Evolutionary conservation across 2,888 invertebrate species (phyloP).

Genomic region (Amorpha juglandis): DNA sequence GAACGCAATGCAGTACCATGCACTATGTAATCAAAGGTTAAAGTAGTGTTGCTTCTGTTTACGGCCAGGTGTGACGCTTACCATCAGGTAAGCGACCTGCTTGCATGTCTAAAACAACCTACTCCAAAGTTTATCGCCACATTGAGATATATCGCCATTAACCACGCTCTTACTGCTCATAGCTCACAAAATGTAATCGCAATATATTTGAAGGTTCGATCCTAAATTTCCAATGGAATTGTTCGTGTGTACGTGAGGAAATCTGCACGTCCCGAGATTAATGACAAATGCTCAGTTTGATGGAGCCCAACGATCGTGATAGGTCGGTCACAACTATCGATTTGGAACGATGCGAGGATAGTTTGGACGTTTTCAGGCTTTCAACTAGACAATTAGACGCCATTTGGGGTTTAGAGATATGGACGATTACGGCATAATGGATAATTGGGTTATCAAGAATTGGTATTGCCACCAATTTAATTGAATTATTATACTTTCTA

Average conservation of each 20-base stretch:
- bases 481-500: too few relatives aligned
- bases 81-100: too few relatives aligned
- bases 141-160: not conserved
- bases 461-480: too few relatives aligned
- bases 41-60: too few relatives aligned
- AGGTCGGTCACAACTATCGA: conserved; percentile 30
- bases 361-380: conserved; percentile 23
- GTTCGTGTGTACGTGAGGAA: conserved; percentile 37
- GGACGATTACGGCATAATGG: not conserved
- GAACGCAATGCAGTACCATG: too few relatives aligned
- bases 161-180: conserved; percentile 25
- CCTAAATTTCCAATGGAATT: conserved; percentile 38
- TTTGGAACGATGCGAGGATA: conserved; percentile 15
- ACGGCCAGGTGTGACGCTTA: too few relatives aligned
- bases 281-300: conserved; percentile 40
- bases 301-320: conserved; percentile 37
- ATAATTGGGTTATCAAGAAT: too few relatives aligned
- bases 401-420: not conserved
- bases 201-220: conserved; percentile 34
- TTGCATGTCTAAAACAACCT: not conserved
- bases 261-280: conserved; percentile 36
- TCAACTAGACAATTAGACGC: conserved; percentile 21
- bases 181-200: conserved; percentile 17
- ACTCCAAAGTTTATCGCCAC: not conserved
- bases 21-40: too few relatives aligned